Evolutionary conservation across 2,113 vertebrate species (phyloP).

Genomic region (Bubo scandiacus): DNA sequence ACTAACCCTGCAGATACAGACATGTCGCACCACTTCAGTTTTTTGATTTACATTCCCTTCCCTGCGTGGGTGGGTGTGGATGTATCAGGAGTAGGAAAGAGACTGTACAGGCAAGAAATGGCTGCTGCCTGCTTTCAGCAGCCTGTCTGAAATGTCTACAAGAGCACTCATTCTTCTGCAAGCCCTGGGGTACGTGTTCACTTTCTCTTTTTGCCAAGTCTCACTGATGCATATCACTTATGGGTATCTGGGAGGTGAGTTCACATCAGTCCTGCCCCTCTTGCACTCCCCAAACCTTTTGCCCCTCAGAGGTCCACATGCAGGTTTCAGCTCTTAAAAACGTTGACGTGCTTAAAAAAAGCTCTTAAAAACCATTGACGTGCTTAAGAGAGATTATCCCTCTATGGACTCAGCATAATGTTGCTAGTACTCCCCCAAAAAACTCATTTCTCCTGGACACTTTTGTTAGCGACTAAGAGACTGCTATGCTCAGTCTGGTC

Average conservation of each 20-base stretch:
- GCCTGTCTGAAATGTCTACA: neutral
- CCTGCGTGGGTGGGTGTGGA: neutral
- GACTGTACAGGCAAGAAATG: neutral
- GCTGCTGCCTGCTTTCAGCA: neutral
- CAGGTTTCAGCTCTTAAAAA: neutral
- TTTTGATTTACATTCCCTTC: neutral
- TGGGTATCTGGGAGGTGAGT: neutral
- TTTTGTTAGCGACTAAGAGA: neutral
- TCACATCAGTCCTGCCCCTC: neutral
- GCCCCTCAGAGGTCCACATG: fast-evolving
- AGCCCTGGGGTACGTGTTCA: neutral
- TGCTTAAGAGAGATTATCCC: neutral
- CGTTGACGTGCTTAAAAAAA: neutral
- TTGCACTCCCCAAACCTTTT: neutral
- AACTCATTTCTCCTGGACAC: neutral
- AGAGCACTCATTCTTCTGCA: neutral
- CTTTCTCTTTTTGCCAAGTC: neutral
- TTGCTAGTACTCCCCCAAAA: neutral
- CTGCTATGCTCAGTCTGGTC: neutral
- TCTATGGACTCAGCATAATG: neutral
- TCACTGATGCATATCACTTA: fast-evolving
- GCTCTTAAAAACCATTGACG: neutral
- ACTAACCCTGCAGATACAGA: neutral
- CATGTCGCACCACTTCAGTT: neutral
- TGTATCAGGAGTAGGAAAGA: neutral